Base-by-base conservation (phyloP, 2,888 invertebrate species). In the Conistra vaccinii region DNA sequence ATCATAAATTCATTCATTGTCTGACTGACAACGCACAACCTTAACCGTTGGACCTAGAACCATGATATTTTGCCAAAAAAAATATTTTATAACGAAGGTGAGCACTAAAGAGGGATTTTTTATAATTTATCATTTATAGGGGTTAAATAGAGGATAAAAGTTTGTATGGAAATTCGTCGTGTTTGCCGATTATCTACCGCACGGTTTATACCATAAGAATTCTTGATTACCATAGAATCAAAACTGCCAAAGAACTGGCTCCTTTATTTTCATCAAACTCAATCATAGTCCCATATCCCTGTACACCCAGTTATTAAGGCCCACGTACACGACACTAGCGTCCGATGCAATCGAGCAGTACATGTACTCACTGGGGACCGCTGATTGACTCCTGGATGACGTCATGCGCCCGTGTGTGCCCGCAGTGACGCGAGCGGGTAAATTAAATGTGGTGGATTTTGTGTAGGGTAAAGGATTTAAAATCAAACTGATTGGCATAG, bases 351-450 rank as follows among this genome's bases (percentile, higher is more conserved):
- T 87, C 76, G 83, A 80, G 76, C 66, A 86, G 88, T 80, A 85
- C 87, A 72, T 88, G 90, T 88, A 88, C 60, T 58, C 91, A 20
- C 89, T 45, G 67, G 91, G 88, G 90, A 83, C 68, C 51, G 76
- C 78, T 87, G 85, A 87, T 85, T 82, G 80, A 48, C 69, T 67
- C 65, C 60, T 73, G 57, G 79, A 51, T 66, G 79, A 79, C 81
- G 79, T 78, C 83, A 73, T 42, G 23, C 55, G 60, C 17, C 26
- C 51, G 48, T 73, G 68, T 69, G 73, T 57, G 17, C 32, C 60
- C 60, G 67, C 55, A 53, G 83, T 75, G 78, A 87, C 88, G 85
- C 84, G 86, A 74, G 5, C n/a, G 45, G 53, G 69, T 76, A 76
- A 79, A 84, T 86, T 71, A 81, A 81, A 73, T 72, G 66, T 55